These are phyloP conservation scores for Ceryle rudis DNA, from an alignment of 2,797 vertebrate species.

Conservation along the genomic window DNA sequence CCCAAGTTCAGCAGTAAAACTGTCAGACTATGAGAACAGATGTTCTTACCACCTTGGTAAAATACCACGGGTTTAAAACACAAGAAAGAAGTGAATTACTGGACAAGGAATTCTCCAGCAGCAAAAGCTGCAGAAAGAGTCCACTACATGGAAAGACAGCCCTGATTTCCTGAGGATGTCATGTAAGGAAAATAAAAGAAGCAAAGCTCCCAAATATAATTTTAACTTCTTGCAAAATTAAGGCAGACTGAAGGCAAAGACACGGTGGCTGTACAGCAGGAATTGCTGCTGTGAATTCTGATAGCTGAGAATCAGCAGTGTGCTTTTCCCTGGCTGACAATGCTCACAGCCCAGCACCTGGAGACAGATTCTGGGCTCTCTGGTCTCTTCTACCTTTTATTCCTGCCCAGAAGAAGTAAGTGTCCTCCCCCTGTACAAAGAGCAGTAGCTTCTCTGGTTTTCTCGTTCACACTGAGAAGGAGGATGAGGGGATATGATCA, in stretches of 20 bases:
- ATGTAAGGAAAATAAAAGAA: neutral
- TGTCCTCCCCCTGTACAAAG: neutral
- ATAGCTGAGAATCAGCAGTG: neutral
- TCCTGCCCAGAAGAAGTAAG: neutral
- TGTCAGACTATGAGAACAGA: neutral
- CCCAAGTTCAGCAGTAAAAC: neutral
- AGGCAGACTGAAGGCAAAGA: neutral
- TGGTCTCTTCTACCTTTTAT: neutral
- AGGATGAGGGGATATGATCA: neutral
- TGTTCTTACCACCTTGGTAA: neutral
- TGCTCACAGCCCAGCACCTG: neutral
- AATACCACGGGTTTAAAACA: neutral
- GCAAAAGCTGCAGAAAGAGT: neutral
- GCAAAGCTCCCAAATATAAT: neutral
- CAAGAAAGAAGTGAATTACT: neutral
- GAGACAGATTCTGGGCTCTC: neutral
- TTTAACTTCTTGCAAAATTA: neutral
- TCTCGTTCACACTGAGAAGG: neutral
- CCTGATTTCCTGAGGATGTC: neutral
- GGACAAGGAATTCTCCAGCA: neutral
- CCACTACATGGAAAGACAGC: neutral
- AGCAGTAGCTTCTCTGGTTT: neutral
- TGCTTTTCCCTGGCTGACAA: neutral
- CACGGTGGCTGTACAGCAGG: neutral
- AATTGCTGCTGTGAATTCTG: neutral